phyloP scores from a whole-genome alignment of 2,797 vertebrate genomes.

The Lacerta bilineata region DNA sequence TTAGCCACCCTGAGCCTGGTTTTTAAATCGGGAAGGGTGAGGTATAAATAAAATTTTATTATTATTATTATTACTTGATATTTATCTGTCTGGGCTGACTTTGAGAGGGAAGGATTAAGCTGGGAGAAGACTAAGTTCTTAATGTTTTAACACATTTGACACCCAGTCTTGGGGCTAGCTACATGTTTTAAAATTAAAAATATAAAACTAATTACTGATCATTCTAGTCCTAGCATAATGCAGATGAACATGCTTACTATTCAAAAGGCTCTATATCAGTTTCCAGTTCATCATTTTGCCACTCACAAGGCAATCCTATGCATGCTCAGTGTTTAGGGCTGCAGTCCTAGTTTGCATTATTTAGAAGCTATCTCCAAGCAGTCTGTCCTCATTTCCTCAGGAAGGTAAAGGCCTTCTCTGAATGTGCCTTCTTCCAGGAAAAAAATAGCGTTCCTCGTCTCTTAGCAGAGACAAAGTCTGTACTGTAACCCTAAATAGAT shows the following conservation, averaged over 20 bases:
- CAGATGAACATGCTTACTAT: conserved; percentile 75
- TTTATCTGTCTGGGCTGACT: neutral
- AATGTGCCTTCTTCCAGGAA: neutral
- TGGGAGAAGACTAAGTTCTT: neutral
- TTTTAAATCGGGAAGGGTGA: too few species aligned
- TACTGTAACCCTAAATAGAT: neutral
- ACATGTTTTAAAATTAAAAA: conserved; percentile 49
- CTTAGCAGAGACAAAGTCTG: neutral
- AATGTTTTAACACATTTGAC: neutral
- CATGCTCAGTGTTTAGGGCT: neutral
- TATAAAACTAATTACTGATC: conserved; percentile 82
- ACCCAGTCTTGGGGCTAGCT: neutral
- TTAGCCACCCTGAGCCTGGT: too few species aligned
- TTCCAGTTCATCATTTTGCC: conserved; percentile 71
- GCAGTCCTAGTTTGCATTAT: neutral
- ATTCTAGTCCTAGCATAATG: conserved; percentile 79
- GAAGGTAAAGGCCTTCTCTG: neutral
- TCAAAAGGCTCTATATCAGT: conserved; percentile 68
- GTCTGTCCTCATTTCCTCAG: neutral
- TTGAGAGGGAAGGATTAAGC: neutral
- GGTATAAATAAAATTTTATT: too few species aligned
- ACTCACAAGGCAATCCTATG: neutral
- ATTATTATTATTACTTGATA: neutral
- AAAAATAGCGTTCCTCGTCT: neutral
- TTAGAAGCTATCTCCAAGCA: neutral